Evolutionary conservation across 2,888 invertebrate genomes (phyloP).

Genomic region (Dicyrtoma fusca): DNA sequence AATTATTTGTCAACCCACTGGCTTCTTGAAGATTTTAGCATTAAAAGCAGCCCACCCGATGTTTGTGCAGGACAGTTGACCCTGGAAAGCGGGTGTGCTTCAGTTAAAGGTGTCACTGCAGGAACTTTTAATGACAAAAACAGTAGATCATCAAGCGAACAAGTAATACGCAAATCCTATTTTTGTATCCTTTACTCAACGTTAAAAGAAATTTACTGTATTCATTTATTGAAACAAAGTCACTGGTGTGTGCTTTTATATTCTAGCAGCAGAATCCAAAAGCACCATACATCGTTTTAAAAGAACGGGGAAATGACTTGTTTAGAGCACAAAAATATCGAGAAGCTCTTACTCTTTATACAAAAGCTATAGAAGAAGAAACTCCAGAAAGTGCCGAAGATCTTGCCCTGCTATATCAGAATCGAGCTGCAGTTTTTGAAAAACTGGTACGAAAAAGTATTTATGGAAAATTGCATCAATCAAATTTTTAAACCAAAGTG

Average conservation of each 20-base stretch:
- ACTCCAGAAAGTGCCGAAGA: slow-evolving; percentile 73
- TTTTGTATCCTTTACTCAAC: too few relatives aligned
- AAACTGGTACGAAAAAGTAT: slow-evolving; percentile 67
- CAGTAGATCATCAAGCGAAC: too few relatives aligned
- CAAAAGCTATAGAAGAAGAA: slow-evolving; percentile 89
- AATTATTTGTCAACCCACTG: too few relatives aligned
- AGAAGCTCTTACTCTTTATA: slow-evolving; percentile 86
- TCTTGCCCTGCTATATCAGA: slow-evolving; percentile 90
- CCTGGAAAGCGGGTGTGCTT: too few relatives aligned
- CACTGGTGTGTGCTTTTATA: background rate
- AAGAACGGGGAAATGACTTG: slow-evolving; percentile 84
- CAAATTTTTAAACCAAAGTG: too few relatives aligned
- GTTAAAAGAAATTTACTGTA: too few relatives aligned
- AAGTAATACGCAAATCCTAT: too few relatives aligned
- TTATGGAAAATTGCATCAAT: background rate
- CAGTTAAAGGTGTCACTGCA: background rate
- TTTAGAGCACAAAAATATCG: slow-evolving; percentile 86
- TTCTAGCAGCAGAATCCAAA: background rate
- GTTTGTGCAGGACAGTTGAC: too few relatives aligned
- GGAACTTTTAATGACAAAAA: background rate
- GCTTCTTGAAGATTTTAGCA: too few relatives aligned
- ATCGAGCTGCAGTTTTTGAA: slow-evolving; percentile 93
- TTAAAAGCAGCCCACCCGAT: too few relatives aligned
- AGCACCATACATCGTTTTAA: slow-evolving; percentile 62
- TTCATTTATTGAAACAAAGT: too few relatives aligned